Conservation (phyloP, 2,113 vertebrate species). For the Pristiophorus japonicus region DNA sequence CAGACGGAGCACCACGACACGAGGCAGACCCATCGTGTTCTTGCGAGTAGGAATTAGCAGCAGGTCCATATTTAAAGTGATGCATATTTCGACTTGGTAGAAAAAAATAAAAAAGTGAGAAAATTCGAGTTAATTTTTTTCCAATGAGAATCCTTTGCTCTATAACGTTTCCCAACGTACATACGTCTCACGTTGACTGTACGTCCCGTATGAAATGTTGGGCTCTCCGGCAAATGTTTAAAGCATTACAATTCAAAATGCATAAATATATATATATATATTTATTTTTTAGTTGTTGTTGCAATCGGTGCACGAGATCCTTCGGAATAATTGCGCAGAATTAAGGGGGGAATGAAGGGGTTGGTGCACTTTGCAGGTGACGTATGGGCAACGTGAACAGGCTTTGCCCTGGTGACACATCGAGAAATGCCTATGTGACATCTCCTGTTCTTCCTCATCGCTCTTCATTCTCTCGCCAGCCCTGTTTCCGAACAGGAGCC, state of each 20-base stretch:
- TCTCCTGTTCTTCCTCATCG: not conserved
- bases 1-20: not conserved
- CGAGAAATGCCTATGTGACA: constrained; percentile 10
- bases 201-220: not conserved
- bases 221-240: not conserved
- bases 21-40: not conserved
- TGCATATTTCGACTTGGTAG: not conserved
- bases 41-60: not conserved
- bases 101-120: not conserved
- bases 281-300: not conserved
- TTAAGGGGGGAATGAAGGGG: constrained; percentile 13
- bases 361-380: constrained; percentile 32
- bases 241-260: not conserved
- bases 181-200: constrained; percentile 7
- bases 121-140: not conserved
- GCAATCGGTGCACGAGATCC: not conserved
- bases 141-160: not conserved
- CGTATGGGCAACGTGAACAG: constrained; percentile 10
- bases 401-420: not conserved
- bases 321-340: not conserved
- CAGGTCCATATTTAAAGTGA: not conserved
- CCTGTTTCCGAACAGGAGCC: constrained; percentile 19
- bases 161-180: not conserved
- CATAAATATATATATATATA: not conserved
- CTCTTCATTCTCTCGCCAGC: constrained; percentile 24